A percentile compares a stretch with the other conserved stretches of the same genome.
phyloP scores from a whole-genome alignment of 2,113 vertebrate genomes.

The Seriola rivoliana region DNA sequence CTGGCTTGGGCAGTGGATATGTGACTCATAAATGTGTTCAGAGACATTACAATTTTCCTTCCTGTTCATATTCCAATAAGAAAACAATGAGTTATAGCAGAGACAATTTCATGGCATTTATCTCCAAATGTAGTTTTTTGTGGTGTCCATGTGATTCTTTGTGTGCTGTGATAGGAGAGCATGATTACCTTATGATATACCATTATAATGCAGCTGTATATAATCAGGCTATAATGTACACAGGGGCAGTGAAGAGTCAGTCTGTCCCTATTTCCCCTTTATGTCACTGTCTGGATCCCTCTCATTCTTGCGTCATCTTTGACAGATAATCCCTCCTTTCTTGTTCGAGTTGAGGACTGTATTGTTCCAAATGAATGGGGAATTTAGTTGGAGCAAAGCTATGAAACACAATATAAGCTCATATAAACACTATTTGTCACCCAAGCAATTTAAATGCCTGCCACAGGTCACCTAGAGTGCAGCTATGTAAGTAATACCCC shows the following conservation, averaged over 20 bases:
- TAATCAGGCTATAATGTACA: neutral
- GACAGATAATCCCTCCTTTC: neutral
- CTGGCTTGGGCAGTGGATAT: neutral
- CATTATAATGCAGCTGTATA: conserved; percentile 7
- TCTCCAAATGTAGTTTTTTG: neutral
- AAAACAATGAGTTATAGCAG: neutral
- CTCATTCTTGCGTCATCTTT: conserved; percentile 4
- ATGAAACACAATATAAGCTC: conserved; percentile 4
- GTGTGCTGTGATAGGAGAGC: conserved; percentile 1
- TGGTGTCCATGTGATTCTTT: conserved; percentile 16
- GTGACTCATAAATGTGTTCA: neutral
- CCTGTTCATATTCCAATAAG: neutral
- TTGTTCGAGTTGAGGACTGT: neutral
- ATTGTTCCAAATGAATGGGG: neutral
- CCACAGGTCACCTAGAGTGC: conserved; percentile 22
- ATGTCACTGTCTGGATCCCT: neutral
- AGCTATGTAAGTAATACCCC: neutral
- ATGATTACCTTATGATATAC: neutral
- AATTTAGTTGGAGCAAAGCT: neutral
- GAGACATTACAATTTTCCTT: neutral
- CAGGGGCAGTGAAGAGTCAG: neutral
- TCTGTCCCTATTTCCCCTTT: neutral
- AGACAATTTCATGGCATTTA: neutral
- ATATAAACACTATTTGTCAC: conserved; percentile 19
- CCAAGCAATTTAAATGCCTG: neutral